These are phyloP conservation scores for Caenorhabditis wallacei DNA, from an alignment of 2,888 invertebrate species.

Conservation along the genomic window DNA sequence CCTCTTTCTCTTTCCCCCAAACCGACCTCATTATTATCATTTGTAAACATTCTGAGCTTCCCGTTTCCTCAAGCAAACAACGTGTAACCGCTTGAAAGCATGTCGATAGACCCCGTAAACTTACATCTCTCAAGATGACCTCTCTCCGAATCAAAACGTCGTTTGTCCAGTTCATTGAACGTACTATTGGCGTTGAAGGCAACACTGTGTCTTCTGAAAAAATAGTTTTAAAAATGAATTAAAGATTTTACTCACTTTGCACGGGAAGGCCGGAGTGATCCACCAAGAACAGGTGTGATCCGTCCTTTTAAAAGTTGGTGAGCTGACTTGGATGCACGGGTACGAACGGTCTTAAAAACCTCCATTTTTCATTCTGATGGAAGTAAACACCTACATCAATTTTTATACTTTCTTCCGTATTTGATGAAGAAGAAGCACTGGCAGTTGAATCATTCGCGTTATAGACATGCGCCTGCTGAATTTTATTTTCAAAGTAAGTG, in stretches of 20 bases:
- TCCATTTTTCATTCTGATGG: background rate
- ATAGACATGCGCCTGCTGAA: slow-evolving; percentile 44
- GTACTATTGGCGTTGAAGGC: slow-evolving; percentile 25
- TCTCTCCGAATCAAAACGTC: slow-evolving; percentile 8
- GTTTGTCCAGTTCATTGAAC: slow-evolving; percentile 27
- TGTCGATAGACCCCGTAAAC: slow-evolving; percentile 4
- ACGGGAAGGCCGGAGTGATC: slow-evolving; percentile 42
- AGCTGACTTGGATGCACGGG: slow-evolving; percentile 28
- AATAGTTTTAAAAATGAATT: background rate
- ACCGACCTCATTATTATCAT: slow-evolving; percentile 44
- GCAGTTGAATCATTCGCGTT: slow-evolving; percentile 18
- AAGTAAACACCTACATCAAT: slow-evolving; percentile 34
- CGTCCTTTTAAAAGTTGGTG: slow-evolving; percentile 10
- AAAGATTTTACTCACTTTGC: slow-evolving; percentile 12
- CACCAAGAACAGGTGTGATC: slow-evolving; percentile 22
- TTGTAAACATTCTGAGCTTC: slow-evolving; percentile 51
- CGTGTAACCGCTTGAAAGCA: slow-evolving; percentile 29
- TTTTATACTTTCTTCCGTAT: slow-evolving; percentile 20
- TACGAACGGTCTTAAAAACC: slow-evolving; percentile 38
- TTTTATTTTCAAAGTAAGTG: slow-evolving; percentile 19
- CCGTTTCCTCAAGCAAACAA: slow-evolving; percentile 48
- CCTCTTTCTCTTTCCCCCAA: background rate
- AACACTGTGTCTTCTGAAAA: slow-evolving; percentile 42
- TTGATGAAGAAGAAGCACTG: slow-evolving; percentile 45
- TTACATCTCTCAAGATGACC: slow-evolving; percentile 14